Base-by-base conservation (phyloP, 2,113 vertebrate genomes). In the Phaethornis superciliosus region DNA sequence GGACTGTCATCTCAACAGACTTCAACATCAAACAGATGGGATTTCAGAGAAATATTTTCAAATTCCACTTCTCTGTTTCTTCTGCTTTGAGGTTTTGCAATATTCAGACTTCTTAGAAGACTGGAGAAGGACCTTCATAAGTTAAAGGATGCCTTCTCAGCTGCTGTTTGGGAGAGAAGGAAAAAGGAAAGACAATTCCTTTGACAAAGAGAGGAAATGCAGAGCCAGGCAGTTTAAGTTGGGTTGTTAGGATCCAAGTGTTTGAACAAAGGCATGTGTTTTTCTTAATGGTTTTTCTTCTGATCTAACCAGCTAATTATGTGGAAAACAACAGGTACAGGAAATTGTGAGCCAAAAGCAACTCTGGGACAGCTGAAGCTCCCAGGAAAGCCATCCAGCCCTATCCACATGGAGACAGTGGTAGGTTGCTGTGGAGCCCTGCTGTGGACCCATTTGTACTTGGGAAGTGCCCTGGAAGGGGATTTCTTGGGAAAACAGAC, bases 321-420 rank as follows among this genome's bases (percentile, higher is more conserved):
- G 24, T 30, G 33, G 23, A 58, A 32, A 44, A 11, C 3, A 0
- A 1, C 2, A 11, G 54, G 20, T 59, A 24, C 0, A 0, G 42
- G 21, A 17, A 33, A 9, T 7, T 46, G 59, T 18, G 33, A 71
- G 70, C 21, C 37, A 22, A 3, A 3, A 40, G n/a, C 52, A 47
- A 7, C 2, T 6, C 21, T 12, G 51, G 32, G 9, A 26, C 27
- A 10, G 30, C 12, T 64, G 15, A 24, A 11, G 49, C 22, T 69
- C 15, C 58, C 17, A 3, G 62, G 20, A 46, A 81, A 33, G n/a
- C 33, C 23, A 12, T 17, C 19, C 19, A 13, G 58, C 18, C 23
- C 13, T 3, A 7, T 18, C 6, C 4, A 2, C 1, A 1, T 8
- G 33, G 40, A 54, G 47, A 8, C 17, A 10, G 33, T 1, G 33